A percentile compares a stretch with the other conserved stretches of the same genome.
These are phyloP conservation scores for Taenaris catops DNA, from an alignment of 2,888 invertebrate species.

Conservation along the genomic window DNA sequence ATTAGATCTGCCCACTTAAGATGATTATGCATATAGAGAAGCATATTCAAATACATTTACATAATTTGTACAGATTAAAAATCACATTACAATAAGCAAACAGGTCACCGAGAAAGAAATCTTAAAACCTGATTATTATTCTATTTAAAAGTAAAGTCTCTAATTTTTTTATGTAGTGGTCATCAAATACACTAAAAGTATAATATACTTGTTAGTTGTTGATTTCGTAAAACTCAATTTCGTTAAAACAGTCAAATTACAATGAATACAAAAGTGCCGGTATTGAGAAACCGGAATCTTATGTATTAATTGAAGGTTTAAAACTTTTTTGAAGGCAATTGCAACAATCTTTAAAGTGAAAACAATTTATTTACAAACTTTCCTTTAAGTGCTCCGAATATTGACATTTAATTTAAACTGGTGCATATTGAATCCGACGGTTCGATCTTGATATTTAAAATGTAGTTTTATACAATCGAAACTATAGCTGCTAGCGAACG, in stretches of 20 bases:
- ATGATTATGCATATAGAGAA: constrained; percentile 5
- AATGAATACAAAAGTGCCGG: constrained; percentile 30
- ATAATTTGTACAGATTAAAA: constrained; percentile 14
- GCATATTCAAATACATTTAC: constrained; percentile 14
- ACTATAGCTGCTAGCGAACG: neutral
- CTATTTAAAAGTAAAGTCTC: neutral
- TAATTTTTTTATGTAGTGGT: neutral
- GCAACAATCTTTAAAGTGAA: constrained; percentile 61
- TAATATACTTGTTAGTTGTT: constrained; percentile 7
- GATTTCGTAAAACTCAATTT: constrained; percentile 11
- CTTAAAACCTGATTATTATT: constrained; percentile 5
- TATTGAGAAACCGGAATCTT: constrained; percentile 50
- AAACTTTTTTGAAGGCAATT: constrained; percentile 57
- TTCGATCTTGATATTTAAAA: constrained; percentile 5
- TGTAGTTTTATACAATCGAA: constrained; percentile 2
- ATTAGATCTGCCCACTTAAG: neutral
- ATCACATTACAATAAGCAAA: constrained; percentile 15
- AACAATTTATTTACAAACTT: constrained; percentile 59
- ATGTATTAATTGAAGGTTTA: constrained; percentile 64
- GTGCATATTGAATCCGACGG: constrained; percentile 5
- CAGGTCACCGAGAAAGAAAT: constrained; percentile 16
- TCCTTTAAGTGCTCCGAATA: constrained; percentile 64
- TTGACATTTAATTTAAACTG: constrained; percentile 46
- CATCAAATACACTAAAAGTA: neutral
- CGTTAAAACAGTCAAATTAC: constrained; percentile 34